Conservation (phyloP, 2,797 vertebrate species). For the Siniperca scherzeri region DNA sequence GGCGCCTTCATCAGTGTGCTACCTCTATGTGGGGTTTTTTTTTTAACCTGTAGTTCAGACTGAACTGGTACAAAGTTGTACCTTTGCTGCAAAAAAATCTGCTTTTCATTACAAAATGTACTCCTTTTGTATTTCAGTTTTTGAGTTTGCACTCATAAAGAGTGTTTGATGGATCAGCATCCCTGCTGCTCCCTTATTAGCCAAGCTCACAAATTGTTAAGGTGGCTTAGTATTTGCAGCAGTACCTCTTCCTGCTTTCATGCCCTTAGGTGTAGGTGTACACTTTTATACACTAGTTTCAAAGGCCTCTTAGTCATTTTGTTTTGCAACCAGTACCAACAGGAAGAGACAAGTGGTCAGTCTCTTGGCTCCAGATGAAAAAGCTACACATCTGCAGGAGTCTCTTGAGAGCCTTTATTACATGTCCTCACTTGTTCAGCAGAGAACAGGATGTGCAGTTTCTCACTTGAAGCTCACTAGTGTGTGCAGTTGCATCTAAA, state of each 20-base stretch:
- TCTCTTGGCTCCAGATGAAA: slow-evolving; percentile 24
- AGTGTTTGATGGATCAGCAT: slow-evolving; percentile 16
- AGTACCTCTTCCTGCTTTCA: slow-evolving; percentile 20
- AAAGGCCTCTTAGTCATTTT: slow-evolving; percentile 19
- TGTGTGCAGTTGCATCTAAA: slow-evolving; percentile 10
- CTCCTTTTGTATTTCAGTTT: background rate
- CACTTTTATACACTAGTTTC: slow-evolving; percentile 9
- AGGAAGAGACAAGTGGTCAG: slow-evolving; percentile 34
- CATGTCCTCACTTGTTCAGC: slow-evolving; percentile 42
- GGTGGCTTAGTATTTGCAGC: slow-evolving; percentile 25
- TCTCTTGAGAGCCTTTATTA: slow-evolving; percentile 21
- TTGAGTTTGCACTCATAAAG: background rate
- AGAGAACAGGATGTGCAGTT: slow-evolving; percentile 37
- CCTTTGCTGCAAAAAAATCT: background rate
- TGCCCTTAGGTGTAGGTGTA: slow-evolving; percentile 60
- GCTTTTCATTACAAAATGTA: background rate
- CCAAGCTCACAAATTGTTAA: slow-evolving; percentile 12
- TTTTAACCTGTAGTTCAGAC: background rate
- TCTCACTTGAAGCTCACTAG: background rate
- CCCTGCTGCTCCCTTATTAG: slow-evolving; percentile 28
- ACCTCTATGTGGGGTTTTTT: too few relatives aligned
- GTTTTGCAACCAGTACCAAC: slow-evolving; percentile 23
- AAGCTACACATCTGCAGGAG: slow-evolving; percentile 5
- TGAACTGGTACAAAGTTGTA: background rate
- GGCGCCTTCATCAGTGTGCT: background rate